These are phyloP conservation scores for Trissolcus basalis DNA, from an alignment of 1,140 invertebrate species.

Conservation along the genomic window DNA sequence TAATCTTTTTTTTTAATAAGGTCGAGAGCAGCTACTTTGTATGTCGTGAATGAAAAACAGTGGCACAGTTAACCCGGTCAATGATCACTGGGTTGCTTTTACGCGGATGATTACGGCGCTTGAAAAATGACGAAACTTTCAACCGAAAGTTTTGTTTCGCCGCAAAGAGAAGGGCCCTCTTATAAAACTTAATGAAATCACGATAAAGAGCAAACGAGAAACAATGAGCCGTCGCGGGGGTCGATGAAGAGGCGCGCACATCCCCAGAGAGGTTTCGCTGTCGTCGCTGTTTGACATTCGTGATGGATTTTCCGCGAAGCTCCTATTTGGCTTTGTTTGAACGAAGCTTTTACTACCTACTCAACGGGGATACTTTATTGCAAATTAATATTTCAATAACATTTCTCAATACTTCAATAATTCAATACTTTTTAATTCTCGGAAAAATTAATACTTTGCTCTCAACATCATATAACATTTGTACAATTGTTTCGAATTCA, in stretches of 20 bases:
- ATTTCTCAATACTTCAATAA: too few relatives aligned
- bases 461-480: too few relatives aligned
- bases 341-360: constrained; percentile 50
- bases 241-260: constrained; percentile 5
- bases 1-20: too few relatives aligned
- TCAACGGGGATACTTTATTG: too few relatives aligned
- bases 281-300: constrained; percentile 41
- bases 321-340: constrained; percentile 31
- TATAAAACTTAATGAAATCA: constrained; percentile 59
- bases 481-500: too few relatives aligned
- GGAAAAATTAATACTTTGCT: too few relatives aligned
- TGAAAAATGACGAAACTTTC: constrained; percentile 47
- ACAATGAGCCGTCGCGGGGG: constrained; percentile 48
- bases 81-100: constrained; percentile 37
- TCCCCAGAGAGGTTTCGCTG: constrained; percentile 31
- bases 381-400: too few relatives aligned
- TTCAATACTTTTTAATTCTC: too few relatives aligned
- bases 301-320: constrained; percentile 41
- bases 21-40: too few relatives aligned
- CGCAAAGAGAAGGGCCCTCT: constrained; percentile 15
- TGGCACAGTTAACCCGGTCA: constrained; percentile 28
- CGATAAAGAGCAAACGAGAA: constrained; percentile 49
- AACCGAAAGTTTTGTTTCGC: constrained; percentile 40
- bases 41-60: too few relatives aligned
- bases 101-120: constrained; percentile 22